Evolutionary conservation across 2,888 invertebrate species (phyloP), one percentile per base, ranked within the genome.

Genomic region (Spatulosminthurus flaviceps): DNA sequence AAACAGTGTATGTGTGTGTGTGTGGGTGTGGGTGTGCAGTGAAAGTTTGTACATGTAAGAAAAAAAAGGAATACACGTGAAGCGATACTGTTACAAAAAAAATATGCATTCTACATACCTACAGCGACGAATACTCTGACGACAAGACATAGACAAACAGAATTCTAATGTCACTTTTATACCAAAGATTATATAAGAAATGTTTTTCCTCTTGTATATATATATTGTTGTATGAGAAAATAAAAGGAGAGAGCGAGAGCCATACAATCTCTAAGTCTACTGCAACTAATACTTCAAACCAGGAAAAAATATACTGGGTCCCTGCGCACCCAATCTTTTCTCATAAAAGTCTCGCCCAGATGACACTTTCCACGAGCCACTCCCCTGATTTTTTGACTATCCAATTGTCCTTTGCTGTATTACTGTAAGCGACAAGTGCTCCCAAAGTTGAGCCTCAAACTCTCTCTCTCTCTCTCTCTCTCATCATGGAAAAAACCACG

Each of bases 171-270:
- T 80, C 77, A 80, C 73, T 80, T 80, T 80, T 78, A 75, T 80
- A 78, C 78, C 70, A 78, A 80, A 80, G 78, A 78, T 78, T 77
- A 78, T 80, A 80, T 77, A 75, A 80, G 75, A 80, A 70, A 80
- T 77, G 80, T 80, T 80, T 80, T 75, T 70, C 71, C 75, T 78
- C 77, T 77, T 69, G n/a, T 64, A 64, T 64, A 67, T 78, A 78
- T 80, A 80, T 80, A 80, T 80, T 80, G 78, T 78, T 80, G 80
- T 80, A 78, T 78, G 78, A 78, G 78, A 80, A 73, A 80, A 76
- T 70, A 75, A 69, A 69, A 75, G 41, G 28, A 78, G 61, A 71
- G 41, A 42, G 29, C 66, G 67, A 69, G 75, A 34, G 4, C 61
- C 22, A 72, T n/a, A n/a, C 42, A 42, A 51, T 9, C 1, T 51